These are phyloP conservation scores for Pluvianellus socialis DNA, from an alignment of 2,113 vertebrate species.

Conservation along the genomic window DNA sequence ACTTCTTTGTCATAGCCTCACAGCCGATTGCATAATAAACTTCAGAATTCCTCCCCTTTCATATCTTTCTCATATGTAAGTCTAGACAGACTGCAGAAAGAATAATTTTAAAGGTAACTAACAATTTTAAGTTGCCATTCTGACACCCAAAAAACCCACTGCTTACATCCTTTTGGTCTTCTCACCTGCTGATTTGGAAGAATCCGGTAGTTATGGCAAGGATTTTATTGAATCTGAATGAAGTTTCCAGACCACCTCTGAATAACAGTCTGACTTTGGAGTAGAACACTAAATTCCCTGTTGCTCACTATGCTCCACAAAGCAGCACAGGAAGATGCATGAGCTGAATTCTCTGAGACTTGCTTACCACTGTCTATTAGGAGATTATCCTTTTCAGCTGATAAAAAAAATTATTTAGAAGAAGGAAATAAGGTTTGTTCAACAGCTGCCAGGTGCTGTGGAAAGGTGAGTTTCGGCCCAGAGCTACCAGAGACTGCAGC, in stretches of 20 bases:
- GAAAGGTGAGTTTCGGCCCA: neutral
- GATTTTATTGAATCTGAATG: neutral
- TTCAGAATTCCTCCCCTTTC: neutral
- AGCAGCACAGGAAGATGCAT: rapidly evolving
- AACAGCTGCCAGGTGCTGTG: neutral
- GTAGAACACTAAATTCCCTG: neutral
- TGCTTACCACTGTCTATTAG: neutral
- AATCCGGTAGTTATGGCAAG: neutral
- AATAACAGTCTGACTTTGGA: neutral
- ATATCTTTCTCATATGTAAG: neutral
- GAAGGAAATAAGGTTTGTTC: neutral
- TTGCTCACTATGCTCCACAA: neutral
- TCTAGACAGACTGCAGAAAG: neutral
- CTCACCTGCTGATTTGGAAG: neutral
- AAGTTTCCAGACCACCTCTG: neutral
- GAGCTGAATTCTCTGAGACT: neutral
- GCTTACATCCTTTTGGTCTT: neutral
- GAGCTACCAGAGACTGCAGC: neutral
- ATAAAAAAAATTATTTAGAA: neutral
- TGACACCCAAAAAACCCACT: neutral
- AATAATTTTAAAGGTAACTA: neutral
- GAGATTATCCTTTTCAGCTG: neutral
- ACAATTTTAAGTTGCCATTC: neutral
- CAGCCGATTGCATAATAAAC: neutral
- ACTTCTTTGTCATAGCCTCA: neutral